Evolutionary conservation across 1,140 invertebrate genomes (phyloP).

Genomic region (Portunus trituberculatus): DNA sequence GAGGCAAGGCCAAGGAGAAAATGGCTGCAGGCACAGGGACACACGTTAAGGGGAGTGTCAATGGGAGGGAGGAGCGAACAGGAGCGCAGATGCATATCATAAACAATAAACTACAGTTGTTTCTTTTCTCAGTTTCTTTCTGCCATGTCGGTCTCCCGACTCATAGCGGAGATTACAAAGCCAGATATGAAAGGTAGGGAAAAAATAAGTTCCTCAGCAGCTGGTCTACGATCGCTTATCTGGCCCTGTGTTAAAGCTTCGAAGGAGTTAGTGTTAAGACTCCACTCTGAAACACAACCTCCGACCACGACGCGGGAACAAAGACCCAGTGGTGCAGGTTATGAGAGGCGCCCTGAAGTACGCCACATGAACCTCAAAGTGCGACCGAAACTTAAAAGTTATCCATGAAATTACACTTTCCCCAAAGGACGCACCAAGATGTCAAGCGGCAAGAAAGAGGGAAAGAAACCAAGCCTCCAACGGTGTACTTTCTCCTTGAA

Average conservation of each 20-base stretch:
- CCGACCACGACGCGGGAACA: neutral
- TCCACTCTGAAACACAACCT: neutral
- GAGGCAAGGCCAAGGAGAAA: neutral
- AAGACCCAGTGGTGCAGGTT: neutral
- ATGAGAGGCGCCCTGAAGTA: neutral
- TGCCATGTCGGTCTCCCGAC: neutral
- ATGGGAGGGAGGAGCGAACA: neutral
- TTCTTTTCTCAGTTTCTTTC: no score
- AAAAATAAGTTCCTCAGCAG: neutral
- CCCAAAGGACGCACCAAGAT: neutral
- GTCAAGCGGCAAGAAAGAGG: no score
- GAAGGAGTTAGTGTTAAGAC: neutral
- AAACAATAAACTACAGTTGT: neutral
- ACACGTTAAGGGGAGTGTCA: neutral
- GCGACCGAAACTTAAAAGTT: neutral
- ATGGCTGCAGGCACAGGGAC: neutral
- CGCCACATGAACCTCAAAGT: neutral
- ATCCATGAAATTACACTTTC: neutral
- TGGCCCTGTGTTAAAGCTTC: neutral
- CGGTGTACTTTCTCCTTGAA: neutral
- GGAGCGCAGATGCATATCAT: neutral
- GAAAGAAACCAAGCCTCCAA: neutral
- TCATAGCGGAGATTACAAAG: slow-evolving; percentile 3
- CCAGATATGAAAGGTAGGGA: neutral
- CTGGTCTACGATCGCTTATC: neutral